Conservation (phyloP, 2,888 invertebrate species). For the Plagiodera versicolora region DNA sequence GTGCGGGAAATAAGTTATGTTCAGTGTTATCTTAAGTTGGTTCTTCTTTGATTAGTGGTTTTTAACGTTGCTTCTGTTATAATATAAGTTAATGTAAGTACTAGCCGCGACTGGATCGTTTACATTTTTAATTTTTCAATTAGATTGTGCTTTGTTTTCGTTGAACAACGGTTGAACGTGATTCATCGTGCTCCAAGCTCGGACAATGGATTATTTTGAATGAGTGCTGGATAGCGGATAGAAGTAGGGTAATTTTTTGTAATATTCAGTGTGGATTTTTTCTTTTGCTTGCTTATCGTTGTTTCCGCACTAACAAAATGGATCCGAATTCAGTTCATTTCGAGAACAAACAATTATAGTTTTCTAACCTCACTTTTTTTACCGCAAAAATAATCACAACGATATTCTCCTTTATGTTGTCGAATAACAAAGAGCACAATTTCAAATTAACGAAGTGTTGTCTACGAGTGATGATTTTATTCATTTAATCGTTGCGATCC, state of each 20-base stretch:
- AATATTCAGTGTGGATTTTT: slow-evolving; percentile 10
- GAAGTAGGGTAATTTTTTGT: slow-evolving; percentile 31
- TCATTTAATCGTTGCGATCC: no score
- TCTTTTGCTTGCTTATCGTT: slow-evolving; percentile 23
- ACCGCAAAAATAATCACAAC: neutral
- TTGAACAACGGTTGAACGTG: slow-evolving; percentile 22
- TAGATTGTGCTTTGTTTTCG: slow-evolving; percentile 27
- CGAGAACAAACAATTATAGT: neutral
- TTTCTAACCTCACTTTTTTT: neutral
- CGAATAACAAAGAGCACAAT: no score
- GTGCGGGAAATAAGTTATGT: slow-evolving; percentile 19
- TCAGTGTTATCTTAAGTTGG: slow-evolving; percentile 18
- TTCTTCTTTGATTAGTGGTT: slow-evolving; percentile 20
- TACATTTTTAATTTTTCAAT: slow-evolving; percentile 13
- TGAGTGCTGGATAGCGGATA: slow-evolving; percentile 28
- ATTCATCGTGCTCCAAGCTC: slow-evolving; percentile 24
- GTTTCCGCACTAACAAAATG: slow-evolving; percentile 13
- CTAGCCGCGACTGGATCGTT: slow-evolving; percentile 19
- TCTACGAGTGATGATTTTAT: no score
- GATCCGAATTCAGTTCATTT: neutral
- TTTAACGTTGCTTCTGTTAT: slow-evolving; percentile 17
- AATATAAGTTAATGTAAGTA: slow-evolving; percentile 27
- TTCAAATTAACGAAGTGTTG: no score
- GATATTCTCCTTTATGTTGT: no score
- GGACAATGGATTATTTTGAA: slow-evolving; percentile 29